phyloP scores from a whole-genome alignment of 2,113 vertebrate genomes.

The Zingel zingel region DNA sequence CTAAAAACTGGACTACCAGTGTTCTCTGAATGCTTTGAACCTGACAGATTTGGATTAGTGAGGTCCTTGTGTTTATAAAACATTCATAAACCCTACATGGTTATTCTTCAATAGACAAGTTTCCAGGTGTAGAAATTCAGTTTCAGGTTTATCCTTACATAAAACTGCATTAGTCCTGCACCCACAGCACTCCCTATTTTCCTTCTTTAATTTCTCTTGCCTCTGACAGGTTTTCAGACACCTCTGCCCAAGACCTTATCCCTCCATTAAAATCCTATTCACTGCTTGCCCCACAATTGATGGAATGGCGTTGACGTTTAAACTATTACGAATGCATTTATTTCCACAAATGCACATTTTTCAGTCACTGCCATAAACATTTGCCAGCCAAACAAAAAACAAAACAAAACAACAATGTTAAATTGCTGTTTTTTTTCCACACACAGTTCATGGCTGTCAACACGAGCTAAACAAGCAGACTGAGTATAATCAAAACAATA shows the following conservation, averaged over 20 bases:
- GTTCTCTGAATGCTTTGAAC: constrained; percentile 36
- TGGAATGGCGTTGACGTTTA: constrained; percentile 37
- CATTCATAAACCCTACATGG: constrained; percentile 24
- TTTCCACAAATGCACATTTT: constrained; percentile 56
- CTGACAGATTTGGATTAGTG: constrained; percentile 55
- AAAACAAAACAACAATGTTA: constrained; percentile 13
- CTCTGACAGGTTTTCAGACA: constrained; percentile 32
- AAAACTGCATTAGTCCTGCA: constrained; percentile 24
- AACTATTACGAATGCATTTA: constrained; percentile 55
- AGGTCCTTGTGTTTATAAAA: constrained; percentile 15
- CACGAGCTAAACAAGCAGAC: constrained; percentile 49
- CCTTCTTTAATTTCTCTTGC: constrained; percentile 34
- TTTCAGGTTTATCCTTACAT: constrained; percentile 25
- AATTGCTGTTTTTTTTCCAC: constrained; percentile 47
- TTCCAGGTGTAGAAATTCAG: constrained; percentile 50
- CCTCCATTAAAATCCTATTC: constrained; percentile 60
- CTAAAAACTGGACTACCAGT: constrained; percentile 15
- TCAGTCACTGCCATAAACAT: constrained; percentile 56
- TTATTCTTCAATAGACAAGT: constrained; percentile 27
- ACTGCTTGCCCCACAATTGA: constrained; percentile 42
- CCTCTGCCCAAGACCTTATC: constrained; percentile 42
- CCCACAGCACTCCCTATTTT: constrained; percentile 23
- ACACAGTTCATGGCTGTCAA: constrained; percentile 59
- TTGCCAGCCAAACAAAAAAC: constrained; percentile 25
- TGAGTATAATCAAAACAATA: constrained; percentile 60